Evolutionary conservation across 1,140 invertebrate species (phyloP).

Genomic region (Pomacea maculata): DNA sequence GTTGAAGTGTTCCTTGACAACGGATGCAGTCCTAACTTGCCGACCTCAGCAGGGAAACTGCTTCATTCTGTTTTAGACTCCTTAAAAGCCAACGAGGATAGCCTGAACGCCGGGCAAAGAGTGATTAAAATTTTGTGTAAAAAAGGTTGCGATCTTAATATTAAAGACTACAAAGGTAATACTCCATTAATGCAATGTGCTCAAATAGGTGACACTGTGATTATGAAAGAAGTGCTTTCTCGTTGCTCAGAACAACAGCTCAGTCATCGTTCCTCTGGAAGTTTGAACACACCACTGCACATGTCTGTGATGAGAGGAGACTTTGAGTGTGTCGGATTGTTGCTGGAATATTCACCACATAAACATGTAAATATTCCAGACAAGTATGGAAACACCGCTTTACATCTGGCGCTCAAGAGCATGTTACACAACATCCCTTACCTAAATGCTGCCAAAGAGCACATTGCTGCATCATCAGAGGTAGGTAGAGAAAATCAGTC

Average conservation of each 20-base stretch:
- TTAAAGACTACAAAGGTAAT: slow-evolving; percentile 37
- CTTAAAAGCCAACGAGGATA: slow-evolving; percentile 32
- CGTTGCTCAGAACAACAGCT: slow-evolving; percentile 30
- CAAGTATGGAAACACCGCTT: slow-evolving; percentile 32
- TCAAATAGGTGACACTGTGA: slow-evolving; percentile 42
- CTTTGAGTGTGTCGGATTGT: slow-evolving; percentile 38
- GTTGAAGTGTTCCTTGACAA: slow-evolving; percentile 45
- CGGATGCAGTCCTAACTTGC: slow-evolving; percentile 51
- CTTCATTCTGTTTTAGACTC: slow-evolving; percentile 42
- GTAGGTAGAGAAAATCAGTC: slow-evolving; percentile 13
- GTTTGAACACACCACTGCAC: slow-evolving; percentile 42
- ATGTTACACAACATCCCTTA: slow-evolving; percentile 41
- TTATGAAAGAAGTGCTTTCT: slow-evolving; percentile 34
- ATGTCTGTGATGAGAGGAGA: slow-evolving; percentile 47
- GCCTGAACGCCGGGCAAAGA: slow-evolving; percentile 19
- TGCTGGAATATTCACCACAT: slow-evolving; percentile 29
- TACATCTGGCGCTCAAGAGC: slow-evolving; percentile 33
- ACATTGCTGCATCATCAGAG: slow-evolving; percentile 8
- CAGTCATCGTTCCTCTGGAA: slow-evolving; percentile 24
- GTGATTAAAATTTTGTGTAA: slow-evolving; percentile 30
- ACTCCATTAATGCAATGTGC: slow-evolving; percentile 39
- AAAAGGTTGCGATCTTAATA: slow-evolving; percentile 43
- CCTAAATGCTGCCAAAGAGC: slow-evolving; percentile 27
- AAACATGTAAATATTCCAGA: slow-evolving; percentile 35
- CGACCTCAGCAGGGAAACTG: slow-evolving; percentile 44